Percentiles rank a stretch among this genome's conserved stretches.
Evolutionary conservation across 2,113 vertebrate genomes (phyloP).

Genomic region (Phylloscopus trochiloides): DNA sequence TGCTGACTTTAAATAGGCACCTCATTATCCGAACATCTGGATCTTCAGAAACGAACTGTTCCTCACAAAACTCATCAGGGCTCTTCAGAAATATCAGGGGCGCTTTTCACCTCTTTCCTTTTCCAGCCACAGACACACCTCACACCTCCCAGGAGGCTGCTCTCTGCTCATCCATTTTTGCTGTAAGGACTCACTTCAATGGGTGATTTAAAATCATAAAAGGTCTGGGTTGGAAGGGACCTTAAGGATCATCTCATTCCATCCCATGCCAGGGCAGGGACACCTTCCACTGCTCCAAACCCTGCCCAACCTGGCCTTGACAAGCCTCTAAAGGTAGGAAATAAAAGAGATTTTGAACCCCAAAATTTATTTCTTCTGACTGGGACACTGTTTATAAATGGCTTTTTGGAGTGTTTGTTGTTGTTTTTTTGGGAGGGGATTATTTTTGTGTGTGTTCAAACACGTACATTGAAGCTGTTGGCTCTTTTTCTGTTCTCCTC

Average conservation of each 20-base stretch:
- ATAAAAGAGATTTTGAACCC: background rate
- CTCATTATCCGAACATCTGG: conserved; percentile 58
- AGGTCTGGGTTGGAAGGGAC: background rate
- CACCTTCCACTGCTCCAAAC: background rate
- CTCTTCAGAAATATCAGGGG: background rate
- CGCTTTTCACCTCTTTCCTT: background rate
- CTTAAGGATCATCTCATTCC: background rate
- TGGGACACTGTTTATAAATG: background rate
- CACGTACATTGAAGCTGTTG: background rate
- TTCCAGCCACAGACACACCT: background rate
- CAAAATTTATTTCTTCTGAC: background rate
- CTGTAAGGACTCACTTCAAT: background rate
- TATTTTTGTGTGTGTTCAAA: background rate
- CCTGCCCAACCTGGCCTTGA: rapidly evolving
- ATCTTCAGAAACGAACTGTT: background rate
- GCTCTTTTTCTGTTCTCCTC: background rate
- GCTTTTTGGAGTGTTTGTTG: rapidly evolving
- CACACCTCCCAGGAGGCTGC: background rate
- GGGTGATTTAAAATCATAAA: background rate
- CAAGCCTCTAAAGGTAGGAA: background rate
- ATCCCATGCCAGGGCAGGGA: background rate
- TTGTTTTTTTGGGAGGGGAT: too few relatives aligned
- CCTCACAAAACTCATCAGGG: background rate
- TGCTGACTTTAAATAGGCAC: conserved; percentile 46
- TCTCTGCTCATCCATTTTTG: background rate